Base-by-base conservation (phyloP, 64 coral and sea anemone genomes). In the Pocillopora damicornis region DNA sequence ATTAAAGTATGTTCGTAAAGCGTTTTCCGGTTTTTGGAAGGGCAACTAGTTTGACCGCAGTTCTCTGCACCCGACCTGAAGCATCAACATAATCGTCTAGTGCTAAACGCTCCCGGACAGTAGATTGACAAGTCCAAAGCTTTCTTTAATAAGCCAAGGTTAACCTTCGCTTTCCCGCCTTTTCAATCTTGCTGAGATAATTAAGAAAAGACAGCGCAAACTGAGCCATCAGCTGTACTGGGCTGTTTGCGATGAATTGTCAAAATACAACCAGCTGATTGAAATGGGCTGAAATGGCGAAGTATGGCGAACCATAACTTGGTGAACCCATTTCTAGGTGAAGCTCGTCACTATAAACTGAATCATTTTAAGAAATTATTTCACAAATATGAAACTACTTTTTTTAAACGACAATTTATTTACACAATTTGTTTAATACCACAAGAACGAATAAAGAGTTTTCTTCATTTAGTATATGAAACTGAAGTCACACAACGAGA, bases 81-180 rank as follows among this genome's bases (percentile, higher is more conserved):
- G 14, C 64, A 85, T 42, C 37, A 85, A 25, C 67, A 71, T 85
- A 69, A 85, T 85, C 81, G 81, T 66, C 64, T 85, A 63, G 81
- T 85, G 81, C 81, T 85, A 85, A 85, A 85, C 65, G 81, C 72
- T 73, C 81, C 37, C 65, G 65, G 81, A 66, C 81, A 85, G 81
- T 45, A 85, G 20, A 73, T 12, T 85, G 81, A 85, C 81, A 85
- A 73, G 81, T 72, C 81, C 64, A 85, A 85, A 85, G 81, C 81
- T 73, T 85, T 83, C 68, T 66, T 72, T 72, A 85, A 85, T 85
- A 85, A 85, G 58, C 81, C 38, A 42, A 73, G 68, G 81, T 85
- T 85, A 85, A 85, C 81, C 65, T 85, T 72, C 67, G 81, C 20
- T 85, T 85, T 73, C 57, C 81, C 81, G 81, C 64, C 81, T 68